Conservation (phyloP, 2,797 vertebrate genomes). For the Sarcoramphus papa region DNA sequence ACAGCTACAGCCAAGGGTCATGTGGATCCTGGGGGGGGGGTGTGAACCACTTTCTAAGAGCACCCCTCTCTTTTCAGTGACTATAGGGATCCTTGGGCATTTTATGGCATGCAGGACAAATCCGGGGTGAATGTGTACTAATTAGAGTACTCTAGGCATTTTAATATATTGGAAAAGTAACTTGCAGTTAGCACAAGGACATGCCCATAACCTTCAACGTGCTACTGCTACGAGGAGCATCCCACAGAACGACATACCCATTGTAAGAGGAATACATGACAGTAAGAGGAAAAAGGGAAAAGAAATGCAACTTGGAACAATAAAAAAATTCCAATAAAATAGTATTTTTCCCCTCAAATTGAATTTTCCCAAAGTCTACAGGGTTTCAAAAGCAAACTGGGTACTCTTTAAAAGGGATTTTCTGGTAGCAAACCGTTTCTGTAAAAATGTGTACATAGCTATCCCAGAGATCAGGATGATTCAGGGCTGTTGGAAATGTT, state of each 20-base stretch:
- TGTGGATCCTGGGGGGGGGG: accelerated
- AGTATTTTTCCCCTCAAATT: not conserved
- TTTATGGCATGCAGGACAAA: not conserved
- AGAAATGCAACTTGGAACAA: not conserved
- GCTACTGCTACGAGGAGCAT: not conserved
- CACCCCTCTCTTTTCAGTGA: not conserved
- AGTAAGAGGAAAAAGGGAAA: not conserved
- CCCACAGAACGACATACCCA: not conserved
- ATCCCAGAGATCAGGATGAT: constrained; percentile 11
- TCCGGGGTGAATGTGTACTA: not conserved
- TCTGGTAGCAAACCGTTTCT: not conserved
- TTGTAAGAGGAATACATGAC: not conserved
- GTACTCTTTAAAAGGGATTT: not conserved
- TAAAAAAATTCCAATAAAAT: not conserved
- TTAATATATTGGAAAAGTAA: not conserved
- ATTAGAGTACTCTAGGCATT: not conserved
- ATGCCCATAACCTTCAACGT: not conserved
- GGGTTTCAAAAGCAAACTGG: not conserved
- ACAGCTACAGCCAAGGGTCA: not conserved
- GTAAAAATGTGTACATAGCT: not conserved
- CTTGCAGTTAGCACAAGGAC: not conserved
- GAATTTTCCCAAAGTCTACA: not conserved
- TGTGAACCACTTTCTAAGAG: not conserved
- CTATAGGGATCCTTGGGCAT: not conserved
- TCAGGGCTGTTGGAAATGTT: constrained; percentile 29